Evolutionary conservation across 2,113 vertebrate genomes (phyloP).

Genomic region (Formicarius rufipectus): DNA sequence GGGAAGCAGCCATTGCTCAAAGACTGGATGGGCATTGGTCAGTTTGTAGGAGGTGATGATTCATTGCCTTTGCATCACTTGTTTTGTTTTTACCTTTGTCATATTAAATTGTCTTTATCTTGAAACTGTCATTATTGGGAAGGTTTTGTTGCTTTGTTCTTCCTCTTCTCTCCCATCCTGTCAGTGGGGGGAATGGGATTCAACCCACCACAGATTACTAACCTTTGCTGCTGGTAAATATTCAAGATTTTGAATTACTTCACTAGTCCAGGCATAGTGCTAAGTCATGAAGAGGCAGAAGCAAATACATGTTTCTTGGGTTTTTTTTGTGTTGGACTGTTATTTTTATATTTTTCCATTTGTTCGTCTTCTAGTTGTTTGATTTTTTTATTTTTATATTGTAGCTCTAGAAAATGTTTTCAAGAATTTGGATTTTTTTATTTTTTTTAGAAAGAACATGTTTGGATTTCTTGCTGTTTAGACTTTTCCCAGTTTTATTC

Average conservation of each 20-base stretch:
- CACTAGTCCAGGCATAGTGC: neutral
- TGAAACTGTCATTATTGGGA: fast-evolving
- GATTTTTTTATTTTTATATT: neutral
- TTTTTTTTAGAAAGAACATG: neutral
- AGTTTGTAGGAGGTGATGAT: neutral
- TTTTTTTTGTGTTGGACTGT: neutral
- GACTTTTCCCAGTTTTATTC: neutral
- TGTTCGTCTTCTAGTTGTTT: neutral
- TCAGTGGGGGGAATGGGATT: neutral
- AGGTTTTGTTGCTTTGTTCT: neutral
- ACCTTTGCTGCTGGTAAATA: too few species aligned
- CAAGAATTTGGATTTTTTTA: neutral
- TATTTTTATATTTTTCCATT: neutral
- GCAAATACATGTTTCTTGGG: neutral
- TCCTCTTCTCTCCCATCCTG: neutral
- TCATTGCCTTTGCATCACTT: neutral
- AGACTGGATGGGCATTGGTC: neutral
- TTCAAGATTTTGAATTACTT: neutral
- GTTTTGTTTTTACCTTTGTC: neutral
- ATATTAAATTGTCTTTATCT: neutral
- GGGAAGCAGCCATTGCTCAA: neutral
- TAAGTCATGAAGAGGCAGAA: neutral
- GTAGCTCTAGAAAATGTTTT: neutral
- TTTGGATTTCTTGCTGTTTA: neutral
- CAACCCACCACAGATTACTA: too few species aligned